phyloP scores from a whole-genome alignment of 2,797 vertebrate species.

The Protosalanx chinensis region DNA sequence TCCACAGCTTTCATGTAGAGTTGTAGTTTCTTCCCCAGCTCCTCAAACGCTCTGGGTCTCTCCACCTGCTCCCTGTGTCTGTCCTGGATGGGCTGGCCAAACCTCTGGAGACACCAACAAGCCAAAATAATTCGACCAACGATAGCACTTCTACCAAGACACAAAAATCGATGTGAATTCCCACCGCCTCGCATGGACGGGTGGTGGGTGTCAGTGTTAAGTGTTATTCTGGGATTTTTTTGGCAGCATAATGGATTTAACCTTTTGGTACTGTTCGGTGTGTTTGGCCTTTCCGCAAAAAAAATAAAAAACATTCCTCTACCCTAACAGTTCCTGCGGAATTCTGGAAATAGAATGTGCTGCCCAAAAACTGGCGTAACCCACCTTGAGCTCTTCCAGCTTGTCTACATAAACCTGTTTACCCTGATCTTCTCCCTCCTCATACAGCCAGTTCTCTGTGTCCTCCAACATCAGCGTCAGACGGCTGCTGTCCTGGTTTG shows the following conservation, averaged over 20 bases:
- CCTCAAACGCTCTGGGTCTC: constrained; percentile 88
- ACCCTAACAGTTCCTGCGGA: background rate
- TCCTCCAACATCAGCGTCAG: constrained; percentile 85
- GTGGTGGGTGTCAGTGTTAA: background rate
- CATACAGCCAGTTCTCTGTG: constrained; percentile 94
- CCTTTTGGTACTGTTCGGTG: background rate
- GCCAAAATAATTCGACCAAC: background rate
- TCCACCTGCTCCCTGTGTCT: constrained; percentile 87
- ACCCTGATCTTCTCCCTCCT: constrained; percentile 92
- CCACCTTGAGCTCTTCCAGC: constrained; percentile 83
- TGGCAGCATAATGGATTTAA: background rate
- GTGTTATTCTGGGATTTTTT: background rate
- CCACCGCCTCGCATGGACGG: background rate
- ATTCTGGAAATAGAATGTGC: background rate
- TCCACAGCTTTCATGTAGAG: constrained; percentile 89
- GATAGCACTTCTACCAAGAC: background rate
- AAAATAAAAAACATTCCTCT: too few relatives aligned
- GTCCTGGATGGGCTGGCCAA: constrained; percentile 88
- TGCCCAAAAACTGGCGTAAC: constrained; percentile 11
- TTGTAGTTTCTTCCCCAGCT: constrained; percentile 90
- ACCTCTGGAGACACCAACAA: constrained; percentile 69
- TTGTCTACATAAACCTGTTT: constrained; percentile 91
- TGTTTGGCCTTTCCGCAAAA: background rate
- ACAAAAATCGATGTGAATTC: background rate
- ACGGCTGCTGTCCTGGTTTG: constrained; percentile 79